Base-by-base conservation (phyloP, 1,140 invertebrate genomes). In the Lepidurus apus region DNA sequence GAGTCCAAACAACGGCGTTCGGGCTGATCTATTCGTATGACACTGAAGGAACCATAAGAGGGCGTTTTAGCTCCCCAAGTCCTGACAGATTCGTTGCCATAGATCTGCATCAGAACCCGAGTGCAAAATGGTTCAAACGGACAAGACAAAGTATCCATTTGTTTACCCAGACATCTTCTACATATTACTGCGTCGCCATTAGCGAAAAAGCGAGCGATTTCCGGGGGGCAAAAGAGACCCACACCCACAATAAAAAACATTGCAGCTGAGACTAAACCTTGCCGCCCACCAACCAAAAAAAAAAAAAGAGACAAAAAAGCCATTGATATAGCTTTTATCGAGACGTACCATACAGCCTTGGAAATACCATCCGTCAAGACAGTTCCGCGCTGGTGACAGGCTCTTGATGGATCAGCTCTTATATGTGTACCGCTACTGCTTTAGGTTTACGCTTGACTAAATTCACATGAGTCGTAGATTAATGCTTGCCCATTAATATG, bases 151-250 rank as follows among this genome's bases (percentile, higher is more conserved):
- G 53, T 65, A 21, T 21, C 53, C 53, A 65, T 65, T 65, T 65
- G 53, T 65, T 65, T 65, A 13, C 53, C 53, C 13, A n/a, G 6
- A 13, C 13, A 13, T 17, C 3, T 65, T 65, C 53, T 65, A 65
- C 53, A 65, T 65, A 65, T 65, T 65, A 65, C 53, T 65, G 53
- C 17, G 21, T 17, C 17, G 13, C 53, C 53, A 65, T 65, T 65
- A 65, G 53, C 53, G 53, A 65, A 65, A 65, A 65, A 65, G 53
- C 53, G 53, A 65, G 53, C 53, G 53, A 17, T 65, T 65, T 65
- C 53, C 53, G 53, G 9, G 17, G 53, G 17, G 53, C 53, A n/a
- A 65, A 65, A 4, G 17, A 26, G 53, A 21, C 3, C 53, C 53
- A 65, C 53, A 65, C 17, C 53, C 17, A n/a, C 53, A 65, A 65